Evolutionary conservation across 1,140 invertebrate genomes (phyloP).

Genomic region (Hetaerina americana): DNA sequence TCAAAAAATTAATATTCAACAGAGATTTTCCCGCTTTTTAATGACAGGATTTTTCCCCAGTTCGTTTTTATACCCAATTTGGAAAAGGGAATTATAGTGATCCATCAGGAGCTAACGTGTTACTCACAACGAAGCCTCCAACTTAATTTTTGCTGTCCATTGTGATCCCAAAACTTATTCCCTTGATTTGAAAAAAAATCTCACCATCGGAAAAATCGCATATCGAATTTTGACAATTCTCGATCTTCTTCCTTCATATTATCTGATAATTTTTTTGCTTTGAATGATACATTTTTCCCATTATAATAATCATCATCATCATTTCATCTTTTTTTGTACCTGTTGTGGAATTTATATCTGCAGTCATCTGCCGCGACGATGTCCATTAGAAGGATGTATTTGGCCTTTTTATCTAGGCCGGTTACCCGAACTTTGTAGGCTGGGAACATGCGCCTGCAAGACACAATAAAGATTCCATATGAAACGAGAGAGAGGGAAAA

Average conservation of each 20-base stretch:
- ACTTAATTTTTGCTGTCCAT: too few species aligned
- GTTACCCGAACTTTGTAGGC: conserved; percentile 83
- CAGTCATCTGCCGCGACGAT: conserved; percentile 85
- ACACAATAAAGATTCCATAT: conserved; percentile 28
- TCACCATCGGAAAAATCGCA: too few species aligned
- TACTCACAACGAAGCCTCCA: too few species aligned
- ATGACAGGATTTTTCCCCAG: too few species aligned
- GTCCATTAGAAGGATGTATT: conserved; percentile 91
- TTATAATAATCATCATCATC: neutral
- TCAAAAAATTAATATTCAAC: too few species aligned
- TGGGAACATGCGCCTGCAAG: conserved; percentile 79
- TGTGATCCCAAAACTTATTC: neutral
- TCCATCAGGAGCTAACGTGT: too few species aligned
- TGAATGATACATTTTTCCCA: conserved; percentile 4
- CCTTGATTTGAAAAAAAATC: too few species aligned
- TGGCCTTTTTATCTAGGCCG: conserved; percentile 85
- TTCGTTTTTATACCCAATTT: too few species aligned
- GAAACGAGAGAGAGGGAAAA: conserved; percentile 1
- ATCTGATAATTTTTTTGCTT: too few species aligned
- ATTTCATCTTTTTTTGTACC: conserved; percentile 33
- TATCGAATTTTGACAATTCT: neutral
- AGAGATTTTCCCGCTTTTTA: too few species aligned
- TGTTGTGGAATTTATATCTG: conserved; percentile 92
- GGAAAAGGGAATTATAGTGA: too few species aligned
- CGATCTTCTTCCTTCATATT: neutral